Evolutionary conservation across 1,140 invertebrate genomes (phyloP).

Genomic region (Tetraneura akinire): DNA sequence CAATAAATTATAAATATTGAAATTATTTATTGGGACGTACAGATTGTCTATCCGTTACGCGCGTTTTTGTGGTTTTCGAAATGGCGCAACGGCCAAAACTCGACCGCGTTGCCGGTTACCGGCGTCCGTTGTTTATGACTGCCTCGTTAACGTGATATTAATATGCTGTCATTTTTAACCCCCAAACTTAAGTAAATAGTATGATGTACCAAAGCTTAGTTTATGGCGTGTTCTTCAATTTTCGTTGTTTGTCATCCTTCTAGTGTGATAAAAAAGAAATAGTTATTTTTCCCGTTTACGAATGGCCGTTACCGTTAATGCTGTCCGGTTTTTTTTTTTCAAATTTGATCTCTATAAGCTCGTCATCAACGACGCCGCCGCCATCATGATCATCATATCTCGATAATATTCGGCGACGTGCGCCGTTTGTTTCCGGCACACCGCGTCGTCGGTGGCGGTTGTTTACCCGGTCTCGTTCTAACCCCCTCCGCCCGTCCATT

Average conservation of each 20-base stretch:
- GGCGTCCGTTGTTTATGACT: not conserved
- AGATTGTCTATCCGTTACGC: not conserved
- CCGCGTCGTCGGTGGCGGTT: constrained; percentile 1
- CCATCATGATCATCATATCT: not conserved
- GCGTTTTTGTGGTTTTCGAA: constrained; percentile 24
- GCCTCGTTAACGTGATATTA: not conserved
- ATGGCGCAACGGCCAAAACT: not conserved
- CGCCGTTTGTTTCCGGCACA: constrained; percentile 25
- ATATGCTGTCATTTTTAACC: constrained; percentile 28
- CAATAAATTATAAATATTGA: too few relatives aligned
- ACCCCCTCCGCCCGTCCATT: not conserved
- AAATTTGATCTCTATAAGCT: too few relatives aligned
- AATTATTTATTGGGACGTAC: not conserved
- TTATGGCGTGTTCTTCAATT: not conserved
- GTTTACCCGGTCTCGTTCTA: constrained; percentile 43
- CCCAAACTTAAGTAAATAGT: not conserved
- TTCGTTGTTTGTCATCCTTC: not conserved
- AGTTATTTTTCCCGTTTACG: too few relatives aligned
- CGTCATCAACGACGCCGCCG: not conserved
- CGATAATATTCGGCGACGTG: not conserved
- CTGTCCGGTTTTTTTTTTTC: not conserved
- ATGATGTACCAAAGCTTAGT: not conserved
- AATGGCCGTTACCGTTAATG: not conserved
- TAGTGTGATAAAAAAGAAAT: not conserved
- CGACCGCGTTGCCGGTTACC: constrained; percentile 34